These are phyloP conservation scores for Calephelis perditalis DNA, from an alignment of 2,888 invertebrate genomes.

Conservation along the genomic window DNA sequence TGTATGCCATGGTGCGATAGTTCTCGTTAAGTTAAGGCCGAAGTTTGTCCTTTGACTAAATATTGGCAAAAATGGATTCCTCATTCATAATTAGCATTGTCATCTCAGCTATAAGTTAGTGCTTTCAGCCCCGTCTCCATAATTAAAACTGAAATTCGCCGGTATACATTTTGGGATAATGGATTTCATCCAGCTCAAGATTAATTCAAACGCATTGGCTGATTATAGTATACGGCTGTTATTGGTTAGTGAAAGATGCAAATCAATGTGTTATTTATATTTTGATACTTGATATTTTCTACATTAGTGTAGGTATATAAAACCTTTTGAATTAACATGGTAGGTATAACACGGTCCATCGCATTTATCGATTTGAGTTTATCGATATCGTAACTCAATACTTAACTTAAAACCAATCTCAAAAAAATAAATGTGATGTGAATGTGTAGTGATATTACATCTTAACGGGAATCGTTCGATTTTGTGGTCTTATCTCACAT, in stretches of 20 bases:
- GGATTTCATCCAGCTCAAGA: constrained; percentile 33
- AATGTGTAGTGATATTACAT: constrained; percentile 45
- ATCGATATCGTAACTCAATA: constrained; percentile 29
- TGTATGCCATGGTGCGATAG: neutral
- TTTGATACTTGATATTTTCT: constrained; percentile 78
- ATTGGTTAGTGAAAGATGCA: constrained; percentile 75
- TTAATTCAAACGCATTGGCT: constrained; percentile 67
- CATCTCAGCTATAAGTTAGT: too few relatives aligned
- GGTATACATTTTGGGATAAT: neutral
- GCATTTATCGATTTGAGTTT: constrained; percentile 53
- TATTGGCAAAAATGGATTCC: too few relatives aligned
- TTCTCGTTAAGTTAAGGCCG: neutral
- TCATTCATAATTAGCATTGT: too few relatives aligned
- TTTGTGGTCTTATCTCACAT: constrained; percentile 12
- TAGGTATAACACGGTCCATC: constrained; percentile 56
- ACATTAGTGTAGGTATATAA: constrained; percentile 63
- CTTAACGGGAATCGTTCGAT: constrained; percentile 20
- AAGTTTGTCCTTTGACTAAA: too few relatives aligned
- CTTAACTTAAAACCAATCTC: constrained; percentile 20
- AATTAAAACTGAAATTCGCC: constrained; percentile 45
- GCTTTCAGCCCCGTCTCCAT: constrained; percentile 42
- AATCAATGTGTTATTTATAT: constrained; percentile 74
- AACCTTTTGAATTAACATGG: constrained; percentile 59
- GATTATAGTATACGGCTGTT: constrained; percentile 76
- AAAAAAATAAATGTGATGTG: constrained; percentile 51